Percentiles rank a stretch among this genome's conserved stretches.
phyloP scores from a whole-genome alignment of 2,797 vertebrate species.

The Hypotaenidia philippensis region DNA sequence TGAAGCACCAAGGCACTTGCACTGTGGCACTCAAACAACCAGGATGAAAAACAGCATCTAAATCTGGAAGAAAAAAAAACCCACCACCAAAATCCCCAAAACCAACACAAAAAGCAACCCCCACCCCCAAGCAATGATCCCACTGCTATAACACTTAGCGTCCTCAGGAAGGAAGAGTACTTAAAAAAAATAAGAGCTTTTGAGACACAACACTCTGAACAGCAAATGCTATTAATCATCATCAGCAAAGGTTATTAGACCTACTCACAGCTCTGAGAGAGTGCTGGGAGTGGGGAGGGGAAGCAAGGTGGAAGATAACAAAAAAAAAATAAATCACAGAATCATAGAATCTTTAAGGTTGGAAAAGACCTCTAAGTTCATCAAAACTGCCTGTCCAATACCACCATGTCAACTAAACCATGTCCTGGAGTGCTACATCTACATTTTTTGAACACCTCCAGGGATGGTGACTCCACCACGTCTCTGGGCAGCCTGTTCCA shows the following conservation, averaged over 20 bases:
- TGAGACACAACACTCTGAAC: neutral
- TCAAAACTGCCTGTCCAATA: too few relatives aligned
- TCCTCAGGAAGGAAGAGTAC: neutral
- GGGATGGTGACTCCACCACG: too few relatives aligned
- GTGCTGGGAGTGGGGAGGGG: fast-evolving
- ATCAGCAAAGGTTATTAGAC: neutral
- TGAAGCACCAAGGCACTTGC: fast-evolving
- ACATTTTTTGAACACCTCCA: too few relatives aligned
- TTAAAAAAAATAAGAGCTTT: neutral
- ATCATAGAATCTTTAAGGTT: too few relatives aligned
- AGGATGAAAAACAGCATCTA: neutral
- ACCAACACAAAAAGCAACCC: neutral
- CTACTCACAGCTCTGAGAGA: neutral
- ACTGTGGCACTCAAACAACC: neutral
- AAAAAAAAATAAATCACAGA: neutral
- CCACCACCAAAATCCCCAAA: too few relatives aligned
- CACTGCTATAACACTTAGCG: neutral
- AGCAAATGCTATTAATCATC: neutral
- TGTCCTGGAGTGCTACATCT: too few relatives aligned
- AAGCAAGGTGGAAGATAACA: neutral
- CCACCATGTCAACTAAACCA: too few relatives aligned
- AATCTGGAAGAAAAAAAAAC: neutral
- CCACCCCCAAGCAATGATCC: neutral
- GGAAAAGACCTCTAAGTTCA: too few relatives aligned
- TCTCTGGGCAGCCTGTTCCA: too few relatives aligned